A percentile compares a stretch with the other conserved stretches of the same genome.
These are phyloP conservation scores for Leucoptera coffeella DNA, from an alignment of 2,888 invertebrate genomes.

Conservation along the genomic window DNA sequence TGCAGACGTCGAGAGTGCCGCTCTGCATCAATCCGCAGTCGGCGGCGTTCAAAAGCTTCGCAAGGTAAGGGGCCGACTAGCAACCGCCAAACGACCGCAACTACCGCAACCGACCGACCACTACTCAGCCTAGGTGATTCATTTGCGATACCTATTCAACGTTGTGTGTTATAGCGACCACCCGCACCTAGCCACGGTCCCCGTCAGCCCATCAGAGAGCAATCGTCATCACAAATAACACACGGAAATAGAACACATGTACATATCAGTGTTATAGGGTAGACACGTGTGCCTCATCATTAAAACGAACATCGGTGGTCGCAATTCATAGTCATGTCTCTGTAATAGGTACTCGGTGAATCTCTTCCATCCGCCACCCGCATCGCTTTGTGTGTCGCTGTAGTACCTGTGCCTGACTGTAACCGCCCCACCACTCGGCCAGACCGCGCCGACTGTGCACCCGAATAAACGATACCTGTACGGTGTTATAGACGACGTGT, in stretches of 20 bases:
- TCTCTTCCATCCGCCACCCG: slow-evolving; percentile 9
- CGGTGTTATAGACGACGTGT: no score
- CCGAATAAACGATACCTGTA: no score
- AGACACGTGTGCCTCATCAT: no score
- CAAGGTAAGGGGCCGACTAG: slow-evolving; percentile 76
- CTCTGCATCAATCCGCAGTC: slow-evolving; percentile 99
- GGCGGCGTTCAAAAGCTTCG: slow-evolving; percentile 99
- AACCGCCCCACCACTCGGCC: no score
- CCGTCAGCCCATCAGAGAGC: slow-evolving; percentile 11
- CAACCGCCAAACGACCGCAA: slow-evolving; percentile 9
- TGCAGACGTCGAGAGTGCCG: slow-evolving; percentile 92
- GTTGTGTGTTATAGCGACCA: slow-evolving; percentile 32
- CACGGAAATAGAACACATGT: background rate
- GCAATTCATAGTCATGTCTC: slow-evolving; percentile 29
- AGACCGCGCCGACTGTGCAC: no score
- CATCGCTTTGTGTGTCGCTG: slow-evolving; percentile 8
- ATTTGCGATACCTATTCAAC: slow-evolving; percentile 48
- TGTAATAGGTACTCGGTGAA: no score
- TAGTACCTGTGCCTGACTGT: slow-evolving; percentile 1
- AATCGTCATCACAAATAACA: slow-evolving; percentile 48
- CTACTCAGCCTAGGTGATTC: slow-evolving; percentile 34
- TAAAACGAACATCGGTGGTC: no score
- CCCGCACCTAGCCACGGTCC: slow-evolving; percentile 38
- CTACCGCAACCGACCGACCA: slow-evolving; percentile 31
- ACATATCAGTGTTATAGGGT: background rate